Conservation (phyloP, 2,888 invertebrate species). For the Tigriopus californicus region DNA sequence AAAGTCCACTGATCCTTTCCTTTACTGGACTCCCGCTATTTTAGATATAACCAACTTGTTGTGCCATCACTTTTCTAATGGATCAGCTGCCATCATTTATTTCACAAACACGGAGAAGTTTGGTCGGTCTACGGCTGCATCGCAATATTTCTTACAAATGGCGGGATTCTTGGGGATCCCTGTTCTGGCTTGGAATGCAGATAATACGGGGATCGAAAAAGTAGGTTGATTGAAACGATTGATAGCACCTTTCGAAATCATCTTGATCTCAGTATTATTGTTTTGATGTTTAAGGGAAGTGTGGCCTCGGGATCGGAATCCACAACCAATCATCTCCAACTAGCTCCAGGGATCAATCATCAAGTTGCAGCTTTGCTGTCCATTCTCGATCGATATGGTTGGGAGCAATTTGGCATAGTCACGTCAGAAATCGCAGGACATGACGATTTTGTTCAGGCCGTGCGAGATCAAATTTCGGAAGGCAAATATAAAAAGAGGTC, state of each 20-base stretch:
- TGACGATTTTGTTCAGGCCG: conserved; percentile 85
- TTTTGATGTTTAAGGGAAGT: too few relatives aligned
- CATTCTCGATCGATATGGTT: conserved; percentile 52
- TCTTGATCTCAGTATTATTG: too few relatives aligned
- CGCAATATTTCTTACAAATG: conserved; percentile 79
- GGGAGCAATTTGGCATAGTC: conserved; percentile 87
- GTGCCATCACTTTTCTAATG: conserved; percentile 22
- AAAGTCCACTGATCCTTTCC: neutral
- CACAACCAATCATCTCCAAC: conserved; percentile 69
- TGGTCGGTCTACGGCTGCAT: conserved; percentile 76
- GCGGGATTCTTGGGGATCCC: conserved; percentile 87
- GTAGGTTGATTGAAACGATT: conserved; percentile 21
- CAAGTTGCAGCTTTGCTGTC: conserved; percentile 90
- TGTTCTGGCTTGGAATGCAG: conserved; percentile 92
- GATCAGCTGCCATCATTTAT: conserved; percentile 47
- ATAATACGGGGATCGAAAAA: conserved; percentile 68
- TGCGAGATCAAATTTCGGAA: conserved; percentile 50
- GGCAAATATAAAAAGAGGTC: too few relatives aligned
- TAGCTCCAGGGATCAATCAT: conserved; percentile 90
- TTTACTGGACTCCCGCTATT: neutral
- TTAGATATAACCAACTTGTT: conserved; percentile 23
- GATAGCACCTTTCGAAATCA: neutral
- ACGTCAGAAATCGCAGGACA: conserved; percentile 84
- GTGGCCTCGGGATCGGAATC: conserved; percentile 36
- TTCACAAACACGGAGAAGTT: conserved; percentile 90